Percentiles rank a stretch among this genome's conserved stretches.
Conservation (phyloP, 2,888 invertebrate species). For the Philereme vetulata region DNA sequence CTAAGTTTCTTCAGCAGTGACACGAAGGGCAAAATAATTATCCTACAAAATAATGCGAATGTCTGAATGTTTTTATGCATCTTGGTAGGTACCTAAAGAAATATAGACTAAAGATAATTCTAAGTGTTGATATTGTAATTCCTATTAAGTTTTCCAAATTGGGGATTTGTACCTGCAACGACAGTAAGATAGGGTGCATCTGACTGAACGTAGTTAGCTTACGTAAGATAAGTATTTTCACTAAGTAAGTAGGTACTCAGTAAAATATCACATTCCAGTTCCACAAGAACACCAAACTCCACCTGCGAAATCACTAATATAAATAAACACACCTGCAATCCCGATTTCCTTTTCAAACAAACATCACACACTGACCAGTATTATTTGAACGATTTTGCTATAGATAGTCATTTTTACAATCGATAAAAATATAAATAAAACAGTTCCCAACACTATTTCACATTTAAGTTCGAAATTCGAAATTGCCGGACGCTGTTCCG, state of each 20-base stretch:
- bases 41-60: no score
- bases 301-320: slow-evolving; percentile 6
- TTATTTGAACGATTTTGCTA: slow-evolving; percentile 80
- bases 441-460: slow-evolving; percentile 37
- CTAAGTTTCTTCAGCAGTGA: slow-evolving; percentile 17
- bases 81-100: no score
- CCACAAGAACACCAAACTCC: not conserved
- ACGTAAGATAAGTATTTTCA: no score
- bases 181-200: no score
- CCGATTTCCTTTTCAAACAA: slow-evolving; percentile 40
- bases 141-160: no score
- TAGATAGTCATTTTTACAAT: slow-evolving; percentile 73
- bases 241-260: no score
- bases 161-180: no score
- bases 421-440: slow-evolving; percentile 27
- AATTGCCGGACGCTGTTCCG: slow-evolving; percentile 32
- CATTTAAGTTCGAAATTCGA: slow-evolving; percentile 34
- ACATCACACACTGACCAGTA: slow-evolving; percentile 74
- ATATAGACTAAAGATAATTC: no score
- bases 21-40: slow-evolving; percentile 11
- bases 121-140: no score
- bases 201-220: no score
- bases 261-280: slow-evolving; percentile 11
- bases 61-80: no score
- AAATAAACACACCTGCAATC: slow-evolving; percentile 46